Base-by-base conservation (phyloP, 2,797 vertebrate genomes). In the Pangasius macronema region DNA sequence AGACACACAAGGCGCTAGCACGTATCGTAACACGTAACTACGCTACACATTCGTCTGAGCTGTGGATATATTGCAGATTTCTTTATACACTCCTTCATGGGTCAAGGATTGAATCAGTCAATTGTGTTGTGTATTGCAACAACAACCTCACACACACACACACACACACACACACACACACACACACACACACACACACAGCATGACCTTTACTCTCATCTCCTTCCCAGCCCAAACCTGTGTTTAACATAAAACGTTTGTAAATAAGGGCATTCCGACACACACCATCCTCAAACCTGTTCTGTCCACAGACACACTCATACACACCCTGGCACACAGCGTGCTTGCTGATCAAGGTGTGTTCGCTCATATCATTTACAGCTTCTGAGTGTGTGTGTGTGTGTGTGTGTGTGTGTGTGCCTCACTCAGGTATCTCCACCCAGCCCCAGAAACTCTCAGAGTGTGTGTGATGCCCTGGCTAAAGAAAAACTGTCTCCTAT, bases 401-500 rank as follows among this genome's bases (percentile, higher is more conserved):
- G 73, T 83, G 67, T 83, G 72, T 80, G n/a, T 81, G 42, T 86
- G 39, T 84, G 59, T 84, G 49, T 80, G 65, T 14, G 20, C 18
- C 16, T 80, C 42, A 51, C 27, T 53, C 77, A 95, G 94, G 92
- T 93, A 84, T 85, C 59, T 0, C 75, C 89, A 0, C 0, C 72
- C 68, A 87, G 76, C 20, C 88, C 89, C 49, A 92, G 87, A 76
- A 87, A 88, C 85, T 88, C 88, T 0, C 89, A 94, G 76, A 88
- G 87, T 0, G 5, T 92, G 84, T 89, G 83, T 0, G 94, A 95
- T 6, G 75, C 42, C 55, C 7, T 14, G 3, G 80, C 88, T 53
- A 94, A 91, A 89, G 87, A 90, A 7, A 93, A 79, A 87, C 92
- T 96, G 57, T 94, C 94, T 0, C 94, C 96, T 85, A 95, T 96